Evolutionary conservation across 2,113 vertebrate species (phyloP).

Genomic region (Pantherophis guttatus): DNA sequence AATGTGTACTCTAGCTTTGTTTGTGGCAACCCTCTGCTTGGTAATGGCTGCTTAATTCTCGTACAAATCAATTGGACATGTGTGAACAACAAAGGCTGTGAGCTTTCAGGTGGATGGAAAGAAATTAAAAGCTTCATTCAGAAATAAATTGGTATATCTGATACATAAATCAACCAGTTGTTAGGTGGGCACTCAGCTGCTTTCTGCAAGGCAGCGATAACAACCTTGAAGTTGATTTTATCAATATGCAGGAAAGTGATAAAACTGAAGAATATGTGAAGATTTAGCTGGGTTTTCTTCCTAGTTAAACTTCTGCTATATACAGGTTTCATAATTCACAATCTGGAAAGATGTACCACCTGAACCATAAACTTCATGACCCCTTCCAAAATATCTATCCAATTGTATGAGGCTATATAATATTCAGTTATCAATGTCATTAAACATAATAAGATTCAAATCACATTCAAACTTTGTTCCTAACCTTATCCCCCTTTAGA

Average conservation of each 20-base stretch:
- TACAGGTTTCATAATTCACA: not conserved
- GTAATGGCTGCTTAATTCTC: conserved; percentile 2
- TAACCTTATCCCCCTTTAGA: not conserved
- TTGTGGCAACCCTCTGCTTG: not conserved
- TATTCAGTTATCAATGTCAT: not conserved
- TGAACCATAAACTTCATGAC: not conserved
- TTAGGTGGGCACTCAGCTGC: not conserved
- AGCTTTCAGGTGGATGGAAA: not conserved
- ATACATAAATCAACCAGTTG: conserved; percentile 1
- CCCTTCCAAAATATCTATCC: not conserved
- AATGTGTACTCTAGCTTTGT: conserved; percentile 4
- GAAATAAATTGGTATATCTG: not conserved
- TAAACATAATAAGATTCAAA: not conserved
- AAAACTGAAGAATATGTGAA: not conserved
- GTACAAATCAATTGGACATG: conserved; percentile 3
- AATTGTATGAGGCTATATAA: not conserved
- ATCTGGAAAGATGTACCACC: not conserved
- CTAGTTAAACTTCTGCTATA: not conserved
- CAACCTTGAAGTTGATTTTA: not conserved
- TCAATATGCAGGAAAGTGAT: not conserved
- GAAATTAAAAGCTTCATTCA: conserved; percentile 13
- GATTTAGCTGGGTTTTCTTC: not conserved
- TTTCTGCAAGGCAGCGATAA: not conserved
- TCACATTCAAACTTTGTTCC: not conserved
- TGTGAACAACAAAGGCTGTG: conserved; percentile 4